These are phyloP conservation scores for Pipistrellus nathusii DNA, from an alignment of 2,797 vertebrate genomes.

Conservation along the genomic window DNA sequence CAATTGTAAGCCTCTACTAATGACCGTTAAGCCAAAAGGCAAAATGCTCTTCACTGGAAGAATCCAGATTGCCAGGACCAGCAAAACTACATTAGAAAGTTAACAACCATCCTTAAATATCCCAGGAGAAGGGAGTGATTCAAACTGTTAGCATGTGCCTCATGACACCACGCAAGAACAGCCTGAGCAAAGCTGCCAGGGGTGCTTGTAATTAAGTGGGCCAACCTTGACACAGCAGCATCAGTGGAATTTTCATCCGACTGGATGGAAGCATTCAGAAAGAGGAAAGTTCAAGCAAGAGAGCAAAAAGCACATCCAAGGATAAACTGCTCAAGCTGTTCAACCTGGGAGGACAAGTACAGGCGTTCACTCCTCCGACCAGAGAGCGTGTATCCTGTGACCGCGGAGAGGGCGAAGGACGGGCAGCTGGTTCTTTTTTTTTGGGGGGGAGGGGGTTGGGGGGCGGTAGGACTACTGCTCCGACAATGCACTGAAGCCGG, in stretches of 20 bases:
- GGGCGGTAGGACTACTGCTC: not conserved
- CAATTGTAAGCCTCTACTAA: slow-evolving; percentile 51
- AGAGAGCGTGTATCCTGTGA: not conserved
- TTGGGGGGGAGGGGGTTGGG: no score
- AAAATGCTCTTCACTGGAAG: slow-evolving; percentile 38
- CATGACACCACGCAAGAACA: not conserved
- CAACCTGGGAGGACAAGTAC: not conserved
- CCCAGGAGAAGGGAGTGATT: slow-evolving; percentile 44
- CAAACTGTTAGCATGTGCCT: slow-evolving; percentile 53
- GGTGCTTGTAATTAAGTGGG: slow-evolving; percentile 19
- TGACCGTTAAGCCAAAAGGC: slow-evolving; percentile 66
- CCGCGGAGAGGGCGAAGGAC: not conserved
- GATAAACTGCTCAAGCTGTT: slow-evolving; percentile 2
- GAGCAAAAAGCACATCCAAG: slow-evolving; percentile 33
- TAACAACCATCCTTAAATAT: slow-evolving; percentile 63
- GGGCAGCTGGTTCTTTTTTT: not conserved
- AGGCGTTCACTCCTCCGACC: not conserved
- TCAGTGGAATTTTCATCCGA: not conserved
- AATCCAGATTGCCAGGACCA: slow-evolving; percentile 41
- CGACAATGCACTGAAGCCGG: not conserved
- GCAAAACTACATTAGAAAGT: slow-evolving; percentile 68
- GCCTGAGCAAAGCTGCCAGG: slow-evolving; percentile 45
- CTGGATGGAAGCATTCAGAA: not conserved
- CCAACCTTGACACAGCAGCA: slow-evolving; percentile 4
- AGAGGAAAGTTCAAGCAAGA: slow-evolving; percentile 2